These are phyloP conservation scores for Drosophila subsilvestris DNA, from an alignment of 2,888 invertebrate species.

Conservation along the genomic window DNA sequence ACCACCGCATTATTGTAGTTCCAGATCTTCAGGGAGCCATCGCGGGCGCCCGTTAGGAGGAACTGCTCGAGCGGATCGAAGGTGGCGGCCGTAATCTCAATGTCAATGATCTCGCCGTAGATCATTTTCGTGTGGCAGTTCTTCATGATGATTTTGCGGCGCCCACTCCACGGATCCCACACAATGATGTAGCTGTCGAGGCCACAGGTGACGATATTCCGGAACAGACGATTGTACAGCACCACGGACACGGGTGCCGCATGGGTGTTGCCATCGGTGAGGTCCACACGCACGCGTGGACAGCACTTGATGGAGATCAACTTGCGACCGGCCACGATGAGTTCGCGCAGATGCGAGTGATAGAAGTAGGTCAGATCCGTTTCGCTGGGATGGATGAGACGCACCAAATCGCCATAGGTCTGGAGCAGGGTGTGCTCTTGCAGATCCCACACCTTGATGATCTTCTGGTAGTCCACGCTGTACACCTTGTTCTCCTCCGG, in stretches of 20 bases:
- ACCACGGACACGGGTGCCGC: slow-evolving; percentile 89
- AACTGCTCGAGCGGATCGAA: slow-evolving; percentile 90
- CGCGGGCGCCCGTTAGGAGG: slow-evolving; percentile 90
- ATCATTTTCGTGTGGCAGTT: slow-evolving; percentile 89
- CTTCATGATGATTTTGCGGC: slow-evolving; percentile 88
- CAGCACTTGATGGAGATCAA: slow-evolving; percentile 88
- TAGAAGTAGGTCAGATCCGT: slow-evolving; percentile 87
- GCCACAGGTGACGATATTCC: slow-evolving; percentile 90
- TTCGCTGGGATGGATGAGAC: slow-evolving; percentile 87
- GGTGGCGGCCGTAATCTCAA: slow-evolving; percentile 82
- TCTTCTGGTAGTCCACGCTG: slow-evolving; percentile 89
- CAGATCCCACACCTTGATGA: slow-evolving; percentile 91
- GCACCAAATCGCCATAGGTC: slow-evolving; percentile 88
- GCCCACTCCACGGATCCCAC: slow-evolving; percentile 91
- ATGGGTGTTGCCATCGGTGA: slow-evolving; percentile 90
- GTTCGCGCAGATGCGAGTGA: slow-evolving; percentile 87
- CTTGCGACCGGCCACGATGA: slow-evolving; percentile 88
- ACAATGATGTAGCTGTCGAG: slow-evolving; percentile 92
- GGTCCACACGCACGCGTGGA: slow-evolving; percentile 87
- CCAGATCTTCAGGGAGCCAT: slow-evolving; percentile 92
- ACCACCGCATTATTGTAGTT: slow-evolving; percentile 92
- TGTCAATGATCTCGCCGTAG: slow-evolving; percentile 86
- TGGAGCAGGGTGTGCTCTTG: slow-evolving; percentile 87
- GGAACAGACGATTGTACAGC: slow-evolving; percentile 90
- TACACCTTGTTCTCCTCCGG: slow-evolving; percentile 88